phyloP scores from a whole-genome alignment of 2,113 vertebrate genomes.

The Cyprinodon brontotheroides region DNA sequence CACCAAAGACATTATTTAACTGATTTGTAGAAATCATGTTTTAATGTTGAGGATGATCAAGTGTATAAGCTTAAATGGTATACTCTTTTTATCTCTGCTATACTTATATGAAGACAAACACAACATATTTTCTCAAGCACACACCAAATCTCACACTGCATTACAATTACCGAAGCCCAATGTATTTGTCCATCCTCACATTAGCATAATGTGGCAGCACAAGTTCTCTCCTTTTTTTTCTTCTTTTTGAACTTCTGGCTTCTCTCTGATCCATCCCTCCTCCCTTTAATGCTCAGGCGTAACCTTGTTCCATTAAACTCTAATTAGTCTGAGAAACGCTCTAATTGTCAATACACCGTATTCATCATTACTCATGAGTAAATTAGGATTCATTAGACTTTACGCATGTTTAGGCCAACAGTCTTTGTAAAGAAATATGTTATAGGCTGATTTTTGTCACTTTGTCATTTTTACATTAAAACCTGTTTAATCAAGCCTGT shows the following conservation, averaged over 20 bases:
- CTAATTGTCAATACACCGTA: slow-evolving; percentile 15
- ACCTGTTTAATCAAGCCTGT: slow-evolving; percentile 30
- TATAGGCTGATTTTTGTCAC: slow-evolving; percentile 19
- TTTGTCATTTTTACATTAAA: slow-evolving; percentile 11
- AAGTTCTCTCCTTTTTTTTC: slow-evolving; percentile 30
- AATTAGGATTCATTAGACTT: slow-evolving; percentile 4
- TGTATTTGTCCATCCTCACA: slow-evolving; percentile 33
- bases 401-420: slow-evolving; percentile 10
- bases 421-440: slow-evolving; percentile 4
- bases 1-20: not conserved
- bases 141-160: slow-evolving; percentile 29
- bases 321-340: slow-evolving; percentile 35
- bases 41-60: not conserved
- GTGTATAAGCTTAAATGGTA: not conserved
- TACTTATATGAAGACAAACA: not conserved
- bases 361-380: not conserved
- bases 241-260: slow-evolving; percentile 30
- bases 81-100: not conserved
- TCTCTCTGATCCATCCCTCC: slow-evolving; percentile 30
- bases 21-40: not conserved
- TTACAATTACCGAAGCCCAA: slow-evolving; percentile 35
- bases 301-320: slow-evolving; percentile 33
- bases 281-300: slow-evolving; percentile 23
- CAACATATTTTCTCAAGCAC: slow-evolving; percentile 3
- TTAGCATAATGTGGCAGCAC: slow-evolving; percentile 18